Evolutionary conservation across 2,113 vertebrate species (phyloP).

Genomic region (Excalfactoria chinensis): DNA sequence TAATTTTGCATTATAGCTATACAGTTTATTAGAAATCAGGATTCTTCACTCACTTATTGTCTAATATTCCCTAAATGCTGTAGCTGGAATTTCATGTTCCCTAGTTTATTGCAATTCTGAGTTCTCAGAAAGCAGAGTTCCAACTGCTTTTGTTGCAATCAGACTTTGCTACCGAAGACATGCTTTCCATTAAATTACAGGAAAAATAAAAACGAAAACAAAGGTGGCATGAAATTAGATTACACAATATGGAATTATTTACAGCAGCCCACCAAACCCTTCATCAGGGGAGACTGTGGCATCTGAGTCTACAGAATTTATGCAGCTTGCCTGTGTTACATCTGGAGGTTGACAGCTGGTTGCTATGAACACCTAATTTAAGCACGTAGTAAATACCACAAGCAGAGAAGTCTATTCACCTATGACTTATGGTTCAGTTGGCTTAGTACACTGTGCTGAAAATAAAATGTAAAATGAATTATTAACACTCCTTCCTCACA

Average conservation of each 20-base stretch:
- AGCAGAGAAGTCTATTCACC: constrained; percentile 71
- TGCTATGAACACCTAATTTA: constrained; percentile 82
- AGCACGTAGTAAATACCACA: constrained; percentile 70
- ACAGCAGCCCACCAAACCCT: constrained; percentile 37
- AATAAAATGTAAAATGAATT: constrained; percentile 73
- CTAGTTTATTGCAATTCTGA: not conserved
- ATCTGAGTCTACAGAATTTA: constrained; percentile 63
- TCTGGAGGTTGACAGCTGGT: constrained; percentile 79
- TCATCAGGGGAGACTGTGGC: constrained; percentile 37
- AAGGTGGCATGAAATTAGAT: constrained; percentile 78
- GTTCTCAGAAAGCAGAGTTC: not conserved
- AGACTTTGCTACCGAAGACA: constrained; percentile 20
- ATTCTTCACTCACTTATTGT: not conserved
- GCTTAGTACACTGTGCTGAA: constrained; percentile 66
- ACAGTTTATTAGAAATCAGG: not conserved
- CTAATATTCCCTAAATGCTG: not conserved
- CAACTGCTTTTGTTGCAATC: not conserved
- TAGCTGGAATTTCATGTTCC: not conserved
- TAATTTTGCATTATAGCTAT: not conserved
- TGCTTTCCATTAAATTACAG: constrained; percentile 60
- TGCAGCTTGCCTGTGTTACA: constrained; percentile 63
- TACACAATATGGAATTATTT: constrained; percentile 70
- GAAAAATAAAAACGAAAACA: constrained; percentile 70
- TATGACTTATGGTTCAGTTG: constrained; percentile 70
- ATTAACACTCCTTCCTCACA: not conserved